Conservation (phyloP, 1,140 invertebrate species). For the Anagrus nilaparvatae region DNA sequence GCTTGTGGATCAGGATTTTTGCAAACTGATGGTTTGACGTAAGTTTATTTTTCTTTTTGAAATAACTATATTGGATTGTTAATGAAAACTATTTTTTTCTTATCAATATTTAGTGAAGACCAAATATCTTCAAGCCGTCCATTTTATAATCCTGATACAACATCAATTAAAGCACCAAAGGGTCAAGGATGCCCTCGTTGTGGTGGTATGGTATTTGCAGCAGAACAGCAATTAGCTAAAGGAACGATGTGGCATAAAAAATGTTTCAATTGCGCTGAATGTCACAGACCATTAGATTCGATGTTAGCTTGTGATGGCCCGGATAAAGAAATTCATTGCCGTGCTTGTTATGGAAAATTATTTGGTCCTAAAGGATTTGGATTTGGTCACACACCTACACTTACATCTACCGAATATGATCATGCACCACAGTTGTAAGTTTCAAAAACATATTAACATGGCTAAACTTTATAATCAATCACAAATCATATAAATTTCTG, state of each 20-base stretch:
- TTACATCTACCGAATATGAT: slow-evolving; percentile 66
- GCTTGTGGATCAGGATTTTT: slow-evolving; percentile 90
- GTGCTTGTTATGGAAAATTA: slow-evolving; percentile 77
- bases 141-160: slow-evolving; percentile 75
- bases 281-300: slow-evolving; percentile 89
- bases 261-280: slow-evolving; percentile 87
- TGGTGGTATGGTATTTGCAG: slow-evolving; percentile 86
- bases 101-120: slow-evolving; percentile 53
- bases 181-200: slow-evolving; percentile 86
- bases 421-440: slow-evolving; percentile 62
- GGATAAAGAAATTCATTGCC: slow-evolving; percentile 80
- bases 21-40: slow-evolving; percentile 78
- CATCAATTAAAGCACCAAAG: slow-evolving; percentile 74
- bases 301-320: slow-evolving; percentile 81
- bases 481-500: background rate
- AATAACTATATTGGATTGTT: slow-evolving; percentile 1
- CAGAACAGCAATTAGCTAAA: slow-evolving; percentile 87
- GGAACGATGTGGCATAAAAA: slow-evolving; percentile 93
- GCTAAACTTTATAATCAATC: too few relatives aligned
- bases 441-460: slow-evolving; percentile 20
- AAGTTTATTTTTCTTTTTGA: slow-evolving; percentile 35
- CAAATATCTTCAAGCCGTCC: slow-evolving; percentile 66
- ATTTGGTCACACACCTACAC: slow-evolving; percentile 75
- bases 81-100: background rate
- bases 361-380: slow-evolving; percentile 88